phyloP scores from a whole-genome alignment of 2,888 invertebrate species.

The Temnothorax unifasciatus region DNA sequence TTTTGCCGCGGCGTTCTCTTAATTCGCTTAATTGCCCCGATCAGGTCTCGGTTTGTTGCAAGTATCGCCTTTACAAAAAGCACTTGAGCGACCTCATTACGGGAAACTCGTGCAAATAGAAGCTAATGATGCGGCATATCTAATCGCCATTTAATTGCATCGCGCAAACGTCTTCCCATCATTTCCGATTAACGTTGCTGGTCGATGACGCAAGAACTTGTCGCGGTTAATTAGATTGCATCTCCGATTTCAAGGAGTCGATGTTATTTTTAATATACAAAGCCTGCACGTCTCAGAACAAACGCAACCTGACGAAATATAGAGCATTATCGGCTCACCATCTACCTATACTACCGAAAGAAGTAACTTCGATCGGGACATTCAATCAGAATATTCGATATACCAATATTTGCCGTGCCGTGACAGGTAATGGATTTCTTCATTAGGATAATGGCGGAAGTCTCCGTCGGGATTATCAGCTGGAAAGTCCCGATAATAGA shows the following conservation, averaged over 20 bases:
- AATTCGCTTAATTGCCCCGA: slow-evolving; percentile 32
- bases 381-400: slow-evolving; percentile 59
- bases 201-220: background rate
- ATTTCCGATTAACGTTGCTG: background rate
- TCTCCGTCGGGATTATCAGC: slow-evolving; percentile 52
- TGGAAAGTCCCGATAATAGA: slow-evolving; percentile 56
- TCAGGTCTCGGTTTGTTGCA: slow-evolving; percentile 7
- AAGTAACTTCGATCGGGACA: slow-evolving; percentile 2
- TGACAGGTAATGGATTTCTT: slow-evolving; percentile 73
- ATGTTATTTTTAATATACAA: background rate
- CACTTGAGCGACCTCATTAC: background rate
- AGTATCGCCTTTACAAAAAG: slow-evolving; percentile 26
- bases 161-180: background rate
- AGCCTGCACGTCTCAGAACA: background rate
- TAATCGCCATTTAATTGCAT: slow-evolving; percentile 35
- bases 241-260: background rate
- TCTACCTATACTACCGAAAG: background rate
- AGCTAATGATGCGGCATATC: background rate
- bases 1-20: slow-evolving; percentile 21
- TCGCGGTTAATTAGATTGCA: slow-evolving; percentile 9
- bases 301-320: background rate
- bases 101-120: background rate
- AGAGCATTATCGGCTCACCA: background rate
- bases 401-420: slow-evolving; percentile 66
- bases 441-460: slow-evolving; percentile 68